phyloP scores from a whole-genome alignment of 2,888 invertebrate species.

The Lithophane leautieri region DNA sequence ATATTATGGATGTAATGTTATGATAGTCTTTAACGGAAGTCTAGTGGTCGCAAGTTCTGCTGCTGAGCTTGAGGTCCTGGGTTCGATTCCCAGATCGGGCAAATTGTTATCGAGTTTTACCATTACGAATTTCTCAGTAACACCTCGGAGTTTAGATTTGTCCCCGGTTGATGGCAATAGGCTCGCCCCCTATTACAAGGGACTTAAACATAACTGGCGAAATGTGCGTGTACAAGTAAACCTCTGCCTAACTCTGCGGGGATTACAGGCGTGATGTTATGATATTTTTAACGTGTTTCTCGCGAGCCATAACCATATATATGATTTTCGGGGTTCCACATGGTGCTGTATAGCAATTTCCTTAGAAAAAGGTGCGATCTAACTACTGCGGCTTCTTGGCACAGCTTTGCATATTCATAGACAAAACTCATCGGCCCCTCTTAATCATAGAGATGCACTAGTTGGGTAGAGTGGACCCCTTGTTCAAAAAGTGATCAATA shows the following conservation, averaged over 20 bases:
- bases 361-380: not conserved
- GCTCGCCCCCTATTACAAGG: not conserved
- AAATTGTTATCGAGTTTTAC: not conserved
- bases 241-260: not conserved
- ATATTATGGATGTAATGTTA: not conserved
- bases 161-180: no score
- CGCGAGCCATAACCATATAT: not conserved
- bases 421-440: constrained; percentile 1
- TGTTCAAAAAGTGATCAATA: constrained; percentile 51
- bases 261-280: not conserved
- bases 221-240: not conserved
- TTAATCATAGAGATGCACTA: constrained; percentile 6
- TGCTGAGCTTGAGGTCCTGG: not conserved
- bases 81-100: not conserved
- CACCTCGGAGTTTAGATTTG: no score
- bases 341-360: not conserved
- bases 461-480: not conserved
- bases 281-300: no score
- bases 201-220: not conserved
- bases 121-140: no score
- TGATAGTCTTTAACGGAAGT: not conserved
- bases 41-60: not conserved
- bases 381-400: not conserved
- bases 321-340: not conserved
- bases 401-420: not conserved